phyloP scores from a whole-genome alignment of 2,888 invertebrate species.

The Sarcophaga rosellei region DNA sequence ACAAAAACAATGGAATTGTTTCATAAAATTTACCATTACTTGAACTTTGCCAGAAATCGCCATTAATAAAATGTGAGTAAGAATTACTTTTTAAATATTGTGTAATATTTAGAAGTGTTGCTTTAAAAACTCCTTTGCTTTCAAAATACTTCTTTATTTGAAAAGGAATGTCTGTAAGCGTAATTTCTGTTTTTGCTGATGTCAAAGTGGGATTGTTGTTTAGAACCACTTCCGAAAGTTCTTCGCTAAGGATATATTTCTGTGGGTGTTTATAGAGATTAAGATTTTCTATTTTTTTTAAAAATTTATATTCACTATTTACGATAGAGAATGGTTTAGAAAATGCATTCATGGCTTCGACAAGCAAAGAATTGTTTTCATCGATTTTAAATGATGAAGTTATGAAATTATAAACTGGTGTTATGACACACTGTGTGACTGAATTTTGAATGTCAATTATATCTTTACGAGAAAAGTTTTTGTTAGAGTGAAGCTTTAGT shows the following conservation, averaged over 20 bases:
- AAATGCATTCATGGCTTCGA: too few relatives aligned
- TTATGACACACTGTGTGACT: conserved; percentile 20
- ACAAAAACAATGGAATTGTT: too few relatives aligned
- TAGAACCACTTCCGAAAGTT: conserved; percentile 52
- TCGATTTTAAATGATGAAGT: conserved; percentile 33
- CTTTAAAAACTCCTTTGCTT: conserved; percentile 34
- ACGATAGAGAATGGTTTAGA: too few relatives aligned
- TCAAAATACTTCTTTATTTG: conserved; percentile 65
- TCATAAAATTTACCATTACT: too few relatives aligned
- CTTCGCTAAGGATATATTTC: not conserved
- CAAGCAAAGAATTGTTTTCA: conserved; percentile 30
- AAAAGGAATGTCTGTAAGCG: conserved; percentile 57
- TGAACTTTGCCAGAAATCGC: too few relatives aligned
- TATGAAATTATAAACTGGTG: too few relatives aligned
- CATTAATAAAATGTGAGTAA: not conserved
- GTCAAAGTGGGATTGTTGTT: conserved; percentile 56
- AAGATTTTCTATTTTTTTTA: conserved; percentile 54
- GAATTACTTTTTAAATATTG: conserved; percentile 38
- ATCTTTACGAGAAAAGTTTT: conserved; percentile 23
- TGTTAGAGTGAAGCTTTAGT: conserved; percentile 30
- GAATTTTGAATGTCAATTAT: conserved; percentile 36
- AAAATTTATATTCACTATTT: conserved; percentile 52
- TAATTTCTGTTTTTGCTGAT: conserved; percentile 50
- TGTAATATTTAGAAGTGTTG: conserved; percentile 37
- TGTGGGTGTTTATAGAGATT: conserved; percentile 49